Percentiles rank a stretch among this genome's conserved stretches.
phyloP scores from a whole-genome alignment of 2,113 vertebrate genomes.

The Rissa tridactyla region DNA sequence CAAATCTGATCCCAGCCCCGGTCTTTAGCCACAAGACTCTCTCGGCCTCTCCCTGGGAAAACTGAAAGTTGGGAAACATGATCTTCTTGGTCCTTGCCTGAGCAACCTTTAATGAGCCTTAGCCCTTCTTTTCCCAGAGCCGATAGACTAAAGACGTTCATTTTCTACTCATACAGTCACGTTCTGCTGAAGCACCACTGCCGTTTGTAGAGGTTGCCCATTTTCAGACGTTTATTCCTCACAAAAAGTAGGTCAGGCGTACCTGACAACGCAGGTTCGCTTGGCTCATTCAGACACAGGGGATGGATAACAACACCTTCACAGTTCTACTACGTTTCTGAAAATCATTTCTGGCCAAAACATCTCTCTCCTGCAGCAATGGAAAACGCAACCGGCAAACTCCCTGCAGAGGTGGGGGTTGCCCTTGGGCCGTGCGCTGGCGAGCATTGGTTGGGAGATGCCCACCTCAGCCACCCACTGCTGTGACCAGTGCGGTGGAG shows the following conservation, averaged over 20 bases:
- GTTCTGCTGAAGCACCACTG: neutral
- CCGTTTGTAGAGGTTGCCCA: neutral
- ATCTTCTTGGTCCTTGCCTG: neutral
- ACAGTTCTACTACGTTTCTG: neutral
- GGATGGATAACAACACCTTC: neutral
- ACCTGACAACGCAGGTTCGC: neutral
- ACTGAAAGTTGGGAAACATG: neutral
- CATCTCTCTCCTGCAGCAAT: neutral
- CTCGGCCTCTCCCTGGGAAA: neutral
- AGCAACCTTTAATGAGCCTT: neutral
- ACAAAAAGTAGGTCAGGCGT: neutral
- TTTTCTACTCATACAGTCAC: neutral
- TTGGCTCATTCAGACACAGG: neutral
- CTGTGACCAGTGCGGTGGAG: neutral
- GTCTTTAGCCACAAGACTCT: neutral
- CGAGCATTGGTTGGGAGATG: fast-evolving
- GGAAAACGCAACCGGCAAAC: neutral
- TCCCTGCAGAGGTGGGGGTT: neutral
- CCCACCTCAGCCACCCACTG: neutral
- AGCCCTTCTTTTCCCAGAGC: neutral
- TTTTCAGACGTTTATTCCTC: neutral
- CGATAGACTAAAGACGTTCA: neutral
- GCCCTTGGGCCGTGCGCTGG: fast-evolving
- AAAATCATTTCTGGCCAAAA: neutral
- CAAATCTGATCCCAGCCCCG: neutral